These are phyloP conservation scores for Argopecten irradians DNA, from an alignment of 1,140 invertebrate genomes.

Conservation along the genomic window DNA sequence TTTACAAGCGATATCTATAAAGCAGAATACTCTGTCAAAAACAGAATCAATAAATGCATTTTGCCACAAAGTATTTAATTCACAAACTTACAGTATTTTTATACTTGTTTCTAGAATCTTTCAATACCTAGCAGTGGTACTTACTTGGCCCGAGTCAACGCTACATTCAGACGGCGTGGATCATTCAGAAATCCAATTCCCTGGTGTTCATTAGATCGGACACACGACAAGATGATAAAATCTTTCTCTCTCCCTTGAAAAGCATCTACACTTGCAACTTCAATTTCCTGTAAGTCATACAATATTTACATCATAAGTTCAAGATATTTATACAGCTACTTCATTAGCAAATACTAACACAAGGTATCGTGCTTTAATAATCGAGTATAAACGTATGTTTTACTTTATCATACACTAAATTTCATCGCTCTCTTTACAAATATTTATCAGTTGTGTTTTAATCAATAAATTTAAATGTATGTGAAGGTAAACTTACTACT, in stretches of 20 bases:
- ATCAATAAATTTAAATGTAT: neutral
- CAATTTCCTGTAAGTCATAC: slow-evolving; percentile 87
- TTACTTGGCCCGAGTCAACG: slow-evolving; percentile 97
- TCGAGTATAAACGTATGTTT: neutral
- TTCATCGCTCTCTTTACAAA: neutral
- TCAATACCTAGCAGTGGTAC: neutral
- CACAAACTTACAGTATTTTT: too few relatives aligned
- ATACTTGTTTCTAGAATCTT: too few relatives aligned
- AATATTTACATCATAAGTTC: too few relatives aligned
- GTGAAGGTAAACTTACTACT: neutral
- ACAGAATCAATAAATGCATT: too few relatives aligned
- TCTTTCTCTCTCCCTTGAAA: slow-evolving; percentile 98
- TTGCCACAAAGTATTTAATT: too few relatives aligned
- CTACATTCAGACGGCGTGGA: slow-evolving; percentile 97
- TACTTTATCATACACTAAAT: neutral
- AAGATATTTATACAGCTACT: too few relatives aligned
- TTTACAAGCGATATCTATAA: too few relatives aligned
- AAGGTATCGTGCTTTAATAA: too few relatives aligned
- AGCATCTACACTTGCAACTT: slow-evolving; percentile 99
- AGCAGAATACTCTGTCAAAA: too few relatives aligned
- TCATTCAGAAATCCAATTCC: slow-evolving; percentile 97
- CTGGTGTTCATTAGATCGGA: slow-evolving; percentile 93
- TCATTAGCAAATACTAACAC: too few relatives aligned
- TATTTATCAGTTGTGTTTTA: neutral
- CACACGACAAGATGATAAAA: slow-evolving; percentile 94